phyloP scores from a whole-genome alignment of 2,888 invertebrate species.

The Drosophila picticornis region DNA sequence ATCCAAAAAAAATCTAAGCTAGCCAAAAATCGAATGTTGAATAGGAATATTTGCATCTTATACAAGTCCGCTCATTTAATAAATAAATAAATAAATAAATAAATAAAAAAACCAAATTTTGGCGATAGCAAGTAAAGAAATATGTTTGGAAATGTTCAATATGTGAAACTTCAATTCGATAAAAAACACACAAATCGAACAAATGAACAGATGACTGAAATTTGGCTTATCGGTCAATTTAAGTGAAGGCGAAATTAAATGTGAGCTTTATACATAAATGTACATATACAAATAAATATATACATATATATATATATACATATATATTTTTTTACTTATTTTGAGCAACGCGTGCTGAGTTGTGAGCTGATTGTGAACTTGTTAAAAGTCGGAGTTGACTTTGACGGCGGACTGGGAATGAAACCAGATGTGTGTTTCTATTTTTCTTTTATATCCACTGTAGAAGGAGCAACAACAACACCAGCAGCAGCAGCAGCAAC shows the following conservation, averaged over 20 bases:
- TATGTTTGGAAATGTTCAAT: constrained; percentile 21
- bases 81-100: not conserved
- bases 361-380: constrained; percentile 55
- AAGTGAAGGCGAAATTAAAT: constrained; percentile 24
- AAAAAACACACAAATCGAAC: constrained; percentile 5
- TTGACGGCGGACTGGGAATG: constrained; percentile 28
- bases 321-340: not conserved
- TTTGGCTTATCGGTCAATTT: constrained; percentile 31
- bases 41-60: not conserved
- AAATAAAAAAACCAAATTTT: too few relatives aligned
- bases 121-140: not conserved
- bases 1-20: rapidly evolving
- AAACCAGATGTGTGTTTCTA: constrained; percentile 54
- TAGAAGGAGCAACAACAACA: not conserved
- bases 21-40: not conserved
- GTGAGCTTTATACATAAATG: constrained; percentile 6
- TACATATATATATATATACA: not conserved
- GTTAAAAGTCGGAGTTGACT: constrained; percentile 29
- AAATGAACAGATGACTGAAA: constrained; percentile 17
- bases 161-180: constrained; percentile 27
- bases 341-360: constrained; percentile 31
- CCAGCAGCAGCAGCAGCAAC: not conserved
- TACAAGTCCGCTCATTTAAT: not conserved
- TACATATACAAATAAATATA: not conserved
- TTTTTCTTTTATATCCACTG: constrained; percentile 9